Conservation (phyloP, 2,888 invertebrate genomes). For the Arenicola marina region DNA sequence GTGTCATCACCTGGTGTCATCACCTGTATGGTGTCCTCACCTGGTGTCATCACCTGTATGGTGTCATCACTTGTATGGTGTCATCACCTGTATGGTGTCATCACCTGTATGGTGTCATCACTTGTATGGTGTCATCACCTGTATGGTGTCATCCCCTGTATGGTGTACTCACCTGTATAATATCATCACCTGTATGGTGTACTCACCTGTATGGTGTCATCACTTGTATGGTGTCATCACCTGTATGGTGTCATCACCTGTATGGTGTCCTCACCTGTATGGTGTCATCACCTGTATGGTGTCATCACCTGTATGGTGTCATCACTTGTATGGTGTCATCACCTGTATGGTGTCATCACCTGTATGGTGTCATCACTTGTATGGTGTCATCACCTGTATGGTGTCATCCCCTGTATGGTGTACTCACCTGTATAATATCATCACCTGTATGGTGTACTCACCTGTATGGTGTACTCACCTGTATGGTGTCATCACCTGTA, state of each 20-base stretch:
- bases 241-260: background rate
- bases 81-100: background rate
- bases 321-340: background rate
- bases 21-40: background rate
- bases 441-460: background rate
- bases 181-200: background rate
- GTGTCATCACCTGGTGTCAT: background rate
- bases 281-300: background rate
- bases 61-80: background rate
- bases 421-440: background rate
- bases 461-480: background rate
- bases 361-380: background rate
- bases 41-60: background rate
- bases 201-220: background rate
- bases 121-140: background rate
- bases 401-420: background rate
- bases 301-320: background rate
- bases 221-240: background rate
- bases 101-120: background rate
- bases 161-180: background rate
- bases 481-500: background rate
- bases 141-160: background rate
- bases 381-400: background rate
- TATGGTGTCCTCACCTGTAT: background rate
- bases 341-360: background rate